Percentiles rank a stretch among this genome's conserved stretches.
These are phyloP conservation scores for Hyperoplus lanceolatus DNA, from an alignment of 2,797 vertebrate species.

Conservation along the genomic window DNA sequence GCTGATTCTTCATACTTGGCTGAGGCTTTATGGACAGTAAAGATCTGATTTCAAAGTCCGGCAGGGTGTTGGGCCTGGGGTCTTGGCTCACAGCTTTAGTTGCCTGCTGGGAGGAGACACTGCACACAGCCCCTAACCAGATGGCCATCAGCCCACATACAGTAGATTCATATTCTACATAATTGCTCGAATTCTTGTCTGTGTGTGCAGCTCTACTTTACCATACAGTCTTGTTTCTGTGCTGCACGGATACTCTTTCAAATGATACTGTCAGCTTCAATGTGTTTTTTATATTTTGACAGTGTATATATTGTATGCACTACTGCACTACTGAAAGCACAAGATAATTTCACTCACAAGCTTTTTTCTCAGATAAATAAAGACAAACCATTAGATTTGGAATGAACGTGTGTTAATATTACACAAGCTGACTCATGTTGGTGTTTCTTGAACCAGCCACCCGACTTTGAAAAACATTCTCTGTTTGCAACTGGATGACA, in stretches of 20 bases:
- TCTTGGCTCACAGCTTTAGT: slow-evolving; percentile 84
- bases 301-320: not conserved
- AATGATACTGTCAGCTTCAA: slow-evolving; percentile 11
- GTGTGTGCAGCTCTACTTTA: slow-evolving; percentile 22
- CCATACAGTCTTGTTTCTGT: not conserved
- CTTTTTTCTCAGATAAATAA: not conserved
- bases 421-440: not conserved
- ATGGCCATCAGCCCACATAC: slow-evolving; percentile 78
- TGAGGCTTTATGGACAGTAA: slow-evolving; percentile 89
- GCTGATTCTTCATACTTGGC: slow-evolving; percentile 89
- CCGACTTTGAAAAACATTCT: not conserved
- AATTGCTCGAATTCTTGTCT: slow-evolving; percentile 46
- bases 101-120: slow-evolving; percentile 82
- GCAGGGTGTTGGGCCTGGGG: slow-evolving; percentile 90
- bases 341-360: not conserved
- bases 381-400: not conserved
- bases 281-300: not conserved
- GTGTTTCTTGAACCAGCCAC: not conserved
- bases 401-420: not conserved
- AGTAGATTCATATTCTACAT: slow-evolving; percentile 67
- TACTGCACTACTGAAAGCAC: not conserved
- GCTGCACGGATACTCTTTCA: slow-evolving; percentile 15
- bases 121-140: slow-evolving; percentile 81
- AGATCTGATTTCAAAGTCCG: slow-evolving; percentile 92
- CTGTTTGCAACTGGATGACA: not conserved